Evolutionary conservation across 2,797 vertebrate species (phyloP).

Genomic region (Pseudocheirus occidentalis): DNA sequence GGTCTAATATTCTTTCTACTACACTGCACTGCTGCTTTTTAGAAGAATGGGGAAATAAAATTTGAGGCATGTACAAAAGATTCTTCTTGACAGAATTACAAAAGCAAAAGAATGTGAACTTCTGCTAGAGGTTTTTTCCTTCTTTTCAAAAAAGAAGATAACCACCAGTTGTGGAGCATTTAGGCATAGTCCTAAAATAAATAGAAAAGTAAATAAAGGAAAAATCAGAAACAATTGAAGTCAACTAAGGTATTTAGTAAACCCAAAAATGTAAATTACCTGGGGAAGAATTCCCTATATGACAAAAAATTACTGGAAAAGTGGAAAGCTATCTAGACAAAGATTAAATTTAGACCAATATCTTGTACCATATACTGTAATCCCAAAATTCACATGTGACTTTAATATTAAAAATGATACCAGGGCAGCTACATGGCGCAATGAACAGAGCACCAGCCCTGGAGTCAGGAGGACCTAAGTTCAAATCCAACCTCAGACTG

Average conservation of each 20-base stretch:
- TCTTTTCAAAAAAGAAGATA: neutral
- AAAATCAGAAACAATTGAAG: neutral
- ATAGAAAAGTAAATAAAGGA: neutral
- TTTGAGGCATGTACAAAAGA: no score
- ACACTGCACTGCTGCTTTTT: neutral
- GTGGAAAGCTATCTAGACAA: neutral
- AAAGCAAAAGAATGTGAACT: neutral
- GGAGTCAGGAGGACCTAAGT: no score
- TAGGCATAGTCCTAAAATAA: neutral
- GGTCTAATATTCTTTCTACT: neutral
- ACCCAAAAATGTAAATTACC: no score
- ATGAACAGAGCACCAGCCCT: no score
- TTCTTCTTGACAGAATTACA: neutral
- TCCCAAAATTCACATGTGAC: neutral
- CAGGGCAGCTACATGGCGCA: no score
- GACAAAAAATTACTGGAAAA: neutral
- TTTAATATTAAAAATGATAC: neutral
- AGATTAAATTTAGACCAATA: neutral
- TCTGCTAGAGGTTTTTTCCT: neutral
- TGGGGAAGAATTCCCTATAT: neutral
- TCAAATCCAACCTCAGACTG: no score
- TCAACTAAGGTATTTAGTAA: neutral
- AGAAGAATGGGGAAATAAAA: neutral
- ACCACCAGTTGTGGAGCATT: neutral
- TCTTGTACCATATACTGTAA: neutral